Base-by-base conservation (phyloP, 2,888 invertebrate genomes). In the Leptinotarsa haldemani region DNA sequence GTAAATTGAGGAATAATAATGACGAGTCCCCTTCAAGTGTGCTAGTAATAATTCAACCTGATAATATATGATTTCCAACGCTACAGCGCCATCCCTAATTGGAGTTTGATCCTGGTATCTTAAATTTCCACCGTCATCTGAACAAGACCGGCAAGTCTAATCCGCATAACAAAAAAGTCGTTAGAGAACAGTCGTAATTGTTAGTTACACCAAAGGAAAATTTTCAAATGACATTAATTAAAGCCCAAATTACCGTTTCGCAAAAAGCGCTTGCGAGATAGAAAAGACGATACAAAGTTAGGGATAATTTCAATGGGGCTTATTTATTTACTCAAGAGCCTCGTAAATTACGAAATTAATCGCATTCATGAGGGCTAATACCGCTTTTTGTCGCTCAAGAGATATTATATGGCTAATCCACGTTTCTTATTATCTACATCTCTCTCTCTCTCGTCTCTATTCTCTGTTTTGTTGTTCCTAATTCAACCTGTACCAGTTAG, bases 301-400 rank as follows among this genome's bases (percentile, higher is more conserved):
- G 18, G 66, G 67, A 66, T 74, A 70, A 74, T 74, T 74, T 74
- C 74, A 69, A 69, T 64, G 65, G 64, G 25, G 68, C n/a, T 52
- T 69, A 73, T 73, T 73, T 73, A 73, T 73, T 73, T 73, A 73
- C 69, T 66, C 61, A 46, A 16, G 69, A 63, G 69, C 63, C 69
- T 52, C 47, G 65, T 70, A 70, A 73, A 70, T 73, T 66, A 66
- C 20, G 61, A 65, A 70, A 70, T 73, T 70, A 73, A 73, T 70
- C 65, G 73, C 69, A 66, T 69, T 58, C 61, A 69, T 70, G 68
- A 69, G 63, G 73, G 65, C 48, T 69, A 66, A 70, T 69, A 46
- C 63, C 46, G 50, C 70, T 73, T 73, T 69, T 73, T 73, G 63
- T 65, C 50, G 61, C 47, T 48, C 46, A 61, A 20, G 50, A 69